A percentile compares a stretch with the other conserved stretches of the same genome.
Evolutionary conservation across 2,113 vertebrate genomes (phyloP).

Genomic region (Xiphorhynchus elegans): DNA sequence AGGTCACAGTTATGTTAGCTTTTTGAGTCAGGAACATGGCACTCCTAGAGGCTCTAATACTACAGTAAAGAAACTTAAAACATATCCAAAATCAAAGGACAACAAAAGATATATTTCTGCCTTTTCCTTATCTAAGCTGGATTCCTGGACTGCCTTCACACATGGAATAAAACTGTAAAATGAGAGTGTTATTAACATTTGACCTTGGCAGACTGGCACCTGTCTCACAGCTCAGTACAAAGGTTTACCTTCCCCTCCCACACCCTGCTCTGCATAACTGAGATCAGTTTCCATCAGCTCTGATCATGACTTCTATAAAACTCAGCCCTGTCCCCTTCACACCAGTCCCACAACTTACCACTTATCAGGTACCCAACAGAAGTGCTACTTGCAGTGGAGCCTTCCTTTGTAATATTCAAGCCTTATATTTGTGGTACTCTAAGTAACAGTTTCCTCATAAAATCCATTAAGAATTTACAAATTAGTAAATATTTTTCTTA

Average conservation of each 20-base stretch:
- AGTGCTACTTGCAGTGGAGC: background rate
- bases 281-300: background rate
- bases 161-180: background rate
- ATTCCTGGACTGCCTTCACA: background rate
- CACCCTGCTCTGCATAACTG: background rate
- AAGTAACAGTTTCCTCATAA: background rate
- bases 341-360: background rate
- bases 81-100: background rate
- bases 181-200: background rate
- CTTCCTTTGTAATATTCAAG: background rate
- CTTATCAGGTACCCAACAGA: background rate
- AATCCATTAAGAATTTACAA: background rate
- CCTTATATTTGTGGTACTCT: background rate
- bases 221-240: background rate
- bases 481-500: background rate
- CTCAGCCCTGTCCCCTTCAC: background rate
- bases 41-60: fast-evolving
- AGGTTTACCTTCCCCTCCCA: background rate
- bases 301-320: background rate
- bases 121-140: background rate
- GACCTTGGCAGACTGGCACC: background rate
- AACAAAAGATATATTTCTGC: background rate
- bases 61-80: background rate
- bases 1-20: background rate
- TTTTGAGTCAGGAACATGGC: background rate